Evolutionary conservation across 2,113 vertebrate species (phyloP).

Genomic region (Orycteropus afer): DNA sequence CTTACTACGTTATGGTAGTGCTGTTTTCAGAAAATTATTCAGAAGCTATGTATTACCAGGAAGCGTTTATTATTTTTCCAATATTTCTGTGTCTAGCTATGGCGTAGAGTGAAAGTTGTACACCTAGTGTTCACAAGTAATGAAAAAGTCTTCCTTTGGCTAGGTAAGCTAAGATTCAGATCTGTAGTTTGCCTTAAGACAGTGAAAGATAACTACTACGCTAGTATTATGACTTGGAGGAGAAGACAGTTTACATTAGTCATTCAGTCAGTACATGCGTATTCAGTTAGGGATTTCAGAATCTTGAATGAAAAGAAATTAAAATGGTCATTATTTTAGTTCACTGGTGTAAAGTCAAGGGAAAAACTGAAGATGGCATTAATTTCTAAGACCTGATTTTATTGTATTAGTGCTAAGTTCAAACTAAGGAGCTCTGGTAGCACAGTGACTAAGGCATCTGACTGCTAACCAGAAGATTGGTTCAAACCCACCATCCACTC

Average conservation of each 20-base stretch:
- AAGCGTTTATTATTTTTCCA: constrained; percentile 69
- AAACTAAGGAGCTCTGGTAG: too few species aligned
- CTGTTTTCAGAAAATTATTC: constrained; percentile 41
- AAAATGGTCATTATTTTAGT: constrained; percentile 40
- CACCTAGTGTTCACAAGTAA: constrained; percentile 59
- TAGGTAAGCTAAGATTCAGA: constrained; percentile 43
- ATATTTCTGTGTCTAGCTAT: constrained; percentile 68
- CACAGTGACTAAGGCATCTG: too few species aligned
- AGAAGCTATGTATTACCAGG: constrained; percentile 51
- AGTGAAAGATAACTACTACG: constrained; percentile 19
- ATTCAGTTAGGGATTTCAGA: constrained; percentile 38
- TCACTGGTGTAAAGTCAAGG: neutral
- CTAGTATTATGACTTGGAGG: neutral
- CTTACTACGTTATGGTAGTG: constrained; percentile 35
- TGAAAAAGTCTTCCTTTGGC: constrained; percentile 54
- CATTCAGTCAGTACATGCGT: neutral
- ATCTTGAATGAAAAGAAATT: neutral
- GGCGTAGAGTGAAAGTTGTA: constrained; percentile 70
- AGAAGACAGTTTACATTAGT: neutral
- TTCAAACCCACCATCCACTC: too few species aligned
- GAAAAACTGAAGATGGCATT: constrained; percentile 24
- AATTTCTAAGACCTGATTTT: constrained; percentile 41
- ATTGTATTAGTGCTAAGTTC: constrained; percentile 42
- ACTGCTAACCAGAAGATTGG: too few species aligned
- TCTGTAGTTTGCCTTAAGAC: constrained; percentile 51